phyloP scores from a whole-genome alignment of 2,888 invertebrate species.

The Apotomis capreana region DNA sequence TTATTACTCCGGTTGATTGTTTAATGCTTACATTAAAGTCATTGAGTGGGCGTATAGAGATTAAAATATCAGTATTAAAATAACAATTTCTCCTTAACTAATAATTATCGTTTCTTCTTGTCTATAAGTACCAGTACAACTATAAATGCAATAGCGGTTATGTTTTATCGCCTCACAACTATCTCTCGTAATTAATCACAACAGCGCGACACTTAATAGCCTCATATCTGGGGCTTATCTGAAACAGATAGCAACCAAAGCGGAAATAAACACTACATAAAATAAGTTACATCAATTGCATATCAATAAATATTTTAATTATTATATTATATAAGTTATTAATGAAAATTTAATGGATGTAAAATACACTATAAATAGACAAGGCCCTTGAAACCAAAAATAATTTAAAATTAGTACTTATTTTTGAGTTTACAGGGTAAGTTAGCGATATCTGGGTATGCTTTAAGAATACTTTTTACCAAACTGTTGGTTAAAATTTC shows the following conservation, averaged over 20 bases:
- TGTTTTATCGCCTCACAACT: slow-evolving; percentile 24
- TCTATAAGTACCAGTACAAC: slow-evolving; percentile 3
- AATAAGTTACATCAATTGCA: not conserved
- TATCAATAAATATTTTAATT: no score
- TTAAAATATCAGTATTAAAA: not conserved
- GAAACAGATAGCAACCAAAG: slow-evolving; percentile 11
- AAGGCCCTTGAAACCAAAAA: no score
- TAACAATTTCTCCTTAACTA: slow-evolving; percentile 1
- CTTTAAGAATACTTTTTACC: no score
- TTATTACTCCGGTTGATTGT: not conserved
- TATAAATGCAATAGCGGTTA: slow-evolving; percentile 17
- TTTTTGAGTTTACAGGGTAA: no score
- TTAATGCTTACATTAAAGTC: not conserved
- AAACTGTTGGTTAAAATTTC: no score
- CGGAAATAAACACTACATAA: slow-evolving; percentile 17
- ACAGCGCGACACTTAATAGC: slow-evolving; percentile 12
- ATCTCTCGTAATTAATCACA: slow-evolving; percentile 18
- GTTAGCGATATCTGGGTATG: no score
- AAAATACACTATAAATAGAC: no score
- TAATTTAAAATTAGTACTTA: no score
- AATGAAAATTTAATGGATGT: no score
- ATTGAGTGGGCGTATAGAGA: slow-evolving; percentile 9
- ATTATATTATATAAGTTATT: slow-evolving; percentile 1
- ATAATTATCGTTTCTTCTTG: not conserved
- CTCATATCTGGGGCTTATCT: slow-evolving; percentile 25